A percentile compares a stretch with the other conserved stretches of the same genome.
phyloP scores from a whole-genome alignment of 1,140 invertebrate species.

The Anastrepha obliqua region DNA sequence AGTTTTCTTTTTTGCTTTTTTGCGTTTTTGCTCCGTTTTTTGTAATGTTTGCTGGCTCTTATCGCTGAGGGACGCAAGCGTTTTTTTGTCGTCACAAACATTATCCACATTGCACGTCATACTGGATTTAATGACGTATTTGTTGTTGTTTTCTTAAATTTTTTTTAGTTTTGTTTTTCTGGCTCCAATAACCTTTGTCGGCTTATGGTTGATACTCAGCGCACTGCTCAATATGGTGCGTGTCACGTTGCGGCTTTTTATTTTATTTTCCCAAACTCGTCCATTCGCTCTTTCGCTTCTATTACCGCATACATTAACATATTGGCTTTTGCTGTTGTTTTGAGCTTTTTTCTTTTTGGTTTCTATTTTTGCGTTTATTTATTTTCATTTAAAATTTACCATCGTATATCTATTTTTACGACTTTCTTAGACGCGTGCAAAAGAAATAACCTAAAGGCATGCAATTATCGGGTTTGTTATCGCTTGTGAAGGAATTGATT shows the following conservation, averaged over 20 bases:
- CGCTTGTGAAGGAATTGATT: no score
- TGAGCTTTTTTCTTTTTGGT: not conserved
- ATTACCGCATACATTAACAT: conserved; percentile 37
- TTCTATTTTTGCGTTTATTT: not conserved
- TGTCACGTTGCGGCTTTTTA: conserved; percentile 24
- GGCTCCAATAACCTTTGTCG: not conserved
- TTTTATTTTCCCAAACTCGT: not conserved
- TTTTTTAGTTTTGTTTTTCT: not conserved
- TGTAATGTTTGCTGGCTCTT: not conserved
- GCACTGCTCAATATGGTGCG: not conserved
- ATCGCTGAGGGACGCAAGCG: not conserved
- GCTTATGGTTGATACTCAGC: not conserved
- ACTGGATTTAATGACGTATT: conserved; percentile 15
- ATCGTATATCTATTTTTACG: conserved; percentile 18
- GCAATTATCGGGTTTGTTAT: no score
- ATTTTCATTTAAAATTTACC: not conserved
- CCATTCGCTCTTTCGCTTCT: not conserved
- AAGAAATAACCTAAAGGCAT: conserved; percentile 11
- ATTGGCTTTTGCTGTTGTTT: not conserved
- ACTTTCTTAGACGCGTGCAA: not conserved
- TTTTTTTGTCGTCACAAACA: conserved; percentile 8
- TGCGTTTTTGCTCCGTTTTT: no score
- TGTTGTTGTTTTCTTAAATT: conserved; percentile 3
- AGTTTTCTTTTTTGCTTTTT: not conserved
- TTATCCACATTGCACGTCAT: conserved; percentile 29